Base-by-base conservation (phyloP, 2,797 vertebrate species). In the Pseudochirops corinnae region DNA sequence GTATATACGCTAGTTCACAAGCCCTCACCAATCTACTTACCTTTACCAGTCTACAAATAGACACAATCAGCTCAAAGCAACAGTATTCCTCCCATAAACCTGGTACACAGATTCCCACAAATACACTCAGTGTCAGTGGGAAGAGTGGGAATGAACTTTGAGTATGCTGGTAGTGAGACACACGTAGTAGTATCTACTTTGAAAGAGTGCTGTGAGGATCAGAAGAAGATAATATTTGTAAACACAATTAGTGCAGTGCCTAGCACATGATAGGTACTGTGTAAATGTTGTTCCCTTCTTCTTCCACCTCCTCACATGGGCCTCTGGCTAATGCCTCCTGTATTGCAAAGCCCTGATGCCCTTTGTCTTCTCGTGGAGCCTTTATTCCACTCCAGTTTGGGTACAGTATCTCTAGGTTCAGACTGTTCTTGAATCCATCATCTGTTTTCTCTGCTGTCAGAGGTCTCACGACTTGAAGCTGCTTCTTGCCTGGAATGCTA, bases 141-240 rank as follows among this genome's bases (percentile, higher is more conserved):
- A 74, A 74, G 33, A 74, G 16, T 74, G 16, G 16, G n/a, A 74
- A 74, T 7, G 33, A 74, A 39, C 62, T 74, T 62, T 33, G 31
- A 62, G 10, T 62, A 28, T 13, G 1, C 31, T 33, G 31, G 12
- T 33, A 33, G 26, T 33, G 13, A 14, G 60, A 33, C 31, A 62
- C 26, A 62, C 6, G 3, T 62, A 13, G 31, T 31, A 95, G 90
- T 29, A 62, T 11, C 92, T 90, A 90, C 9, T 10, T 94, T 56
- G 21, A 14, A 87, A 53, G 82, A 56, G 82, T 95, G 21, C 55
- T 91, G 53, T 94, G 28, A 52, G 96, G 87, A 82, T 28, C 55
- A 26, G 94, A 92, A 90, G 50, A 90, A 10, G 3, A 55, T 55
- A 92, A 93, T 14, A 52, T 93, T 53, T 12, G 1, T 92, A 74